A percentile compares a stretch with the other conserved stretches of the same genome.
Conservation (phyloP, 2,797 vertebrate genomes). For the Columba guinea region DNA sequence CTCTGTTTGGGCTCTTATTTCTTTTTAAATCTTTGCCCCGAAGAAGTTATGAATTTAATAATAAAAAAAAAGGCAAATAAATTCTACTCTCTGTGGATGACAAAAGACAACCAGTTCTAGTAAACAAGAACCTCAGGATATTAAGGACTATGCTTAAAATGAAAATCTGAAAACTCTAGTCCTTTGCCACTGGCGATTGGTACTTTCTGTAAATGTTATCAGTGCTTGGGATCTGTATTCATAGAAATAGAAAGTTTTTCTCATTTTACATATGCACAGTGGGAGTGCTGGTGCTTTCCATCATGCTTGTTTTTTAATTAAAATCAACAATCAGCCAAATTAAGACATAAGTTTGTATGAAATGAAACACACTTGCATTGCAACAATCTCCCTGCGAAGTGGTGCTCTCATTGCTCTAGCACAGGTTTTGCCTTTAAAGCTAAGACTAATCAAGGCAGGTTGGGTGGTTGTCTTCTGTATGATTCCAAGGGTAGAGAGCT, state of each 20-base stretch:
- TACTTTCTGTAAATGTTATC: constrained; percentile 58
- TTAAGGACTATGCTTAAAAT: constrained; percentile 46
- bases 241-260: constrained; percentile 46
- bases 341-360: constrained; percentile 55
- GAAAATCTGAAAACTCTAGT: constrained; percentile 49
- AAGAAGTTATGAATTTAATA: constrained; percentile 26
- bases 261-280: constrained; percentile 43
- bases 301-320: constrained; percentile 66
- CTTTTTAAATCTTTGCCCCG: constrained; percentile 31
- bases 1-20: neutral
- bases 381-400: neutral
- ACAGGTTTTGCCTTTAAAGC: neutral
- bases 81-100: constrained; percentile 26
- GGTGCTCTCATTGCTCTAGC: neutral
- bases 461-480: neutral
- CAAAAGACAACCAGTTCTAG: constrained; percentile 38
- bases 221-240: constrained; percentile 36
- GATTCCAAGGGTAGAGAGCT: constrained; percentile 23
- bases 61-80: neutral
- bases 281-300: constrained; percentile 47
- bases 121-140: constrained; percentile 57
- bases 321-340: constrained; percentile 61
- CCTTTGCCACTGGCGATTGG: neutral
- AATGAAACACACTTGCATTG: constrained; percentile 34
- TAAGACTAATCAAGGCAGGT: neutral